Evolutionary conservation across 1,140 invertebrate genomes (phyloP), one percentile per base, ranked within the genome.

Genomic region (Hylyphantes graminicola): DNA sequence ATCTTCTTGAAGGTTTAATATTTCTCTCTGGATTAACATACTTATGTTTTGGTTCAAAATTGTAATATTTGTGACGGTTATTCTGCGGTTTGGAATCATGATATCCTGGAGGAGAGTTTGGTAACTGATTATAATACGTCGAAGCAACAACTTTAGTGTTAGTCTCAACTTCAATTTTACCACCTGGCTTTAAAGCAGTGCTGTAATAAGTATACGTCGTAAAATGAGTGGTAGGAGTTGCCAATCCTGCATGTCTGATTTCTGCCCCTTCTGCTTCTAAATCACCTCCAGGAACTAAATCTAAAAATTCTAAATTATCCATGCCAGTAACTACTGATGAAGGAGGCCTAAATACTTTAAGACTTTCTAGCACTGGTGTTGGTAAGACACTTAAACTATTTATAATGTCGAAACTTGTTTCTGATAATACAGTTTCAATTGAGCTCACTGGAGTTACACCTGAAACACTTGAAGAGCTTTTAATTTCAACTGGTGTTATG

Each of bases 171-270:
- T 50, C 57, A 11, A 63, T 19, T 57, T 61, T 21, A 21, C 65
- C 55, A 15, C 74, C 82, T 7, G 82, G 82, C 70, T 77, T 85
- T 17, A 85, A 59, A 11, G 70, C 51, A 13, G 82, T 85, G 35
- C 35, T 48, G 15, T 70, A 85, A 70, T 85, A 77, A 50, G 82
- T 77, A n/a, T 68, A 70, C 7, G 82, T 85, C 15, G 74, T 77
- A 17, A 48, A 85, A 76, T 77, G 53, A 3, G 73, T 85, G 7
- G 15, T n/a, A 12, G 82, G 74, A 8, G 35, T 68, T 7, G 74
- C 17, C 48, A 68, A 8, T 21, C 21, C 19, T 8, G 57, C 7
- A 83, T 81, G 57, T 53, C 35, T 81, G 4, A 53, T 7, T 64
- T 81, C 79, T 6, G 79, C 79, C 6, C 68, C 79, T 51, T 81